A percentile compares a stretch with the other conserved stretches of the same genome.
Conservation (phyloP, 2,113 vertebrate species). For the Clinocottus analis region DNA sequence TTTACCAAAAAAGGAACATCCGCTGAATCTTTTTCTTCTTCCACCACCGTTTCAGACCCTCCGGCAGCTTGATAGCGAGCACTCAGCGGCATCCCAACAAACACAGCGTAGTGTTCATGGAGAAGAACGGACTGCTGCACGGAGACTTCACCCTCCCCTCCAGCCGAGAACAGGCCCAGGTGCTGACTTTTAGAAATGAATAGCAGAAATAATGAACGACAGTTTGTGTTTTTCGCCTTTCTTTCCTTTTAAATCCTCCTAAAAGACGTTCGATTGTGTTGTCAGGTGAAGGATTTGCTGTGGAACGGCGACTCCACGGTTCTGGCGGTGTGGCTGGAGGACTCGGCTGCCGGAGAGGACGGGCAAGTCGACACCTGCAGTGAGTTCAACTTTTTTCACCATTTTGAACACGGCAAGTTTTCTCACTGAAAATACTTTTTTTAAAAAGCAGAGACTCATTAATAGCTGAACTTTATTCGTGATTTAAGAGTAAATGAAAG, state of each 20-base stretch:
- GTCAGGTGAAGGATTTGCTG: conserved; percentile 92
- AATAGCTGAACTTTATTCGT: background rate
- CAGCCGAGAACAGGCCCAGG: conserved; percentile 89
- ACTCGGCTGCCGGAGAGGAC: conserved; percentile 76
- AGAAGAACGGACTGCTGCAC: conserved; percentile 97
- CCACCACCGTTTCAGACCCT: too few relatives aligned
- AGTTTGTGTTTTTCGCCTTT: too few relatives aligned
- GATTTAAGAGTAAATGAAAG: background rate
- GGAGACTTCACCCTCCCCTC: conserved; percentile 94
- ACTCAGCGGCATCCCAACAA: conserved; percentile 92
- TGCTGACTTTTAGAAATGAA: conserved; percentile 39
- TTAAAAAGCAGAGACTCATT: background rate
- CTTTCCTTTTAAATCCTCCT: too few relatives aligned
- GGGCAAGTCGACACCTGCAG: conserved; percentile 79
- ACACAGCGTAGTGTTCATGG: conserved; percentile 94
- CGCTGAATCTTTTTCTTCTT: too few relatives aligned
- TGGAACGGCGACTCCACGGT: conserved; percentile 96
- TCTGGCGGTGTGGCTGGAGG: conserved; percentile 92
- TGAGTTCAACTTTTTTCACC: conserved; percentile 68
- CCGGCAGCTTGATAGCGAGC: conserved; percentile 91
- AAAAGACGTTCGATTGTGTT: too few relatives aligned
- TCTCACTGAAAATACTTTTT: too few relatives aligned
- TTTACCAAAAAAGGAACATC: too few relatives aligned
- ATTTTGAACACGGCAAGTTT: background rate
- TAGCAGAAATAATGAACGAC: too few relatives aligned